A percentile compares a stretch with the other conserved stretches of the same genome.
Evolutionary conservation across 1,140 invertebrate genomes (phyloP).

Genomic region (Drosophila truncata): DNA sequence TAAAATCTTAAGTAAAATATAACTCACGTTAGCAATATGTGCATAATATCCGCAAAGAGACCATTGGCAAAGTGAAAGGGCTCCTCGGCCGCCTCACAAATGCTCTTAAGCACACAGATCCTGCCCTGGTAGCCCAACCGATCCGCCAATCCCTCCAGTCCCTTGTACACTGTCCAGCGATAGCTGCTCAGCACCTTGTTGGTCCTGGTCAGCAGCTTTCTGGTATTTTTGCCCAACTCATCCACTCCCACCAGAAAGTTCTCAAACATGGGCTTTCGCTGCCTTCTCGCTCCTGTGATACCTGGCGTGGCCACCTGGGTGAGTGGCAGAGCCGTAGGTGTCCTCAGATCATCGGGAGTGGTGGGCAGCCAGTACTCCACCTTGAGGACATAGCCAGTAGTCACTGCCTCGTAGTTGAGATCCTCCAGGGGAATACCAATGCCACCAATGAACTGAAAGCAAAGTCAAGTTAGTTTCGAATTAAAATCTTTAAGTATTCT

Average conservation of each 20-base stretch:
- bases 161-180: conserved; percentile 79
- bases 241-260: conserved; percentile 70
- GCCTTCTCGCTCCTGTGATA: conserved; percentile 45
- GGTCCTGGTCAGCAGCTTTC: conserved; percentile 57
- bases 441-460: conserved; percentile 70
- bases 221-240: conserved; percentile 69
- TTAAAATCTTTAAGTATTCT: accelerated
- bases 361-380: conserved; percentile 79
- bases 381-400: conserved; percentile 82
- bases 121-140: conserved; percentile 88
- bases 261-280: conserved; percentile 68
- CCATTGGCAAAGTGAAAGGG: conserved; percentile 89
- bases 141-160: conserved; percentile 69
- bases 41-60: conserved; percentile 89
- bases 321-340: conserved; percentile 59
- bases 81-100: conserved; percentile 90
- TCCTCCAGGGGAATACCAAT: conserved; percentile 81
- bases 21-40: conserved; percentile 90
- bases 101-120: conserved; percentile 90
- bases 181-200: conserved; percentile 74
- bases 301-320: conserved; percentile 62
- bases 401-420: conserved; percentile 77
- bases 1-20: neutral
- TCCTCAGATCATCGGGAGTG: conserved; percentile 57
- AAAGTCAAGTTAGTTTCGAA: neutral